A percentile compares a stretch with the other conserved stretches of the same genome.
Conservation (phyloP, 35 echinoderm and acorn worm species). For the Eucidaris tribuloides region DNA sequence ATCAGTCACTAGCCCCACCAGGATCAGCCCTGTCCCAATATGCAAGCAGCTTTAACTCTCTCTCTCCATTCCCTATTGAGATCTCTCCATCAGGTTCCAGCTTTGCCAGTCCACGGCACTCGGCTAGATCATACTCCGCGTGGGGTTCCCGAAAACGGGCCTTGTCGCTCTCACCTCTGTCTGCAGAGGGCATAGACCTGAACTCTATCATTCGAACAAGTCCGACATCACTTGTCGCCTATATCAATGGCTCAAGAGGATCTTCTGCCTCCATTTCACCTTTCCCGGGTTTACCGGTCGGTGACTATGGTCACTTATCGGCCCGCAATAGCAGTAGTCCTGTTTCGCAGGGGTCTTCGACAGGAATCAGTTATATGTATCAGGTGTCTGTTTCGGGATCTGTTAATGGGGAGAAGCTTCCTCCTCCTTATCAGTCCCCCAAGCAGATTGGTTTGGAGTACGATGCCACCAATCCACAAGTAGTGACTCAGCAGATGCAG, state of each 20-base stretch:
- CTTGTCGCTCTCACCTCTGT: conserved; percentile 87
- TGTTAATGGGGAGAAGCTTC: conserved; percentile 30
- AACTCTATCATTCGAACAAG: conserved; percentile 92
- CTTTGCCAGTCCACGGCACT: conserved; percentile 96
- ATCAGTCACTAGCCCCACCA: conserved; percentile 73
- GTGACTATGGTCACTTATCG: conserved; percentile 93
- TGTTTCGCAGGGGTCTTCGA: conserved; percentile 43
- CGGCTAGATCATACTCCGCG: conserved; percentile 82
- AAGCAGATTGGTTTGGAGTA: conserved; percentile 24
- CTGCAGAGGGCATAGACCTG: conserved; percentile 85
- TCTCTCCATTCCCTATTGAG: conserved; percentile 96
- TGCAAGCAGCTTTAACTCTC: conserved; percentile 90
- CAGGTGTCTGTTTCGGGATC: conserved; percentile 27
- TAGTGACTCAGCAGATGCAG: conserved; percentile 39
- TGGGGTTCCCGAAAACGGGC: conserved; percentile 77
- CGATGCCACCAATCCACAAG: neutral
- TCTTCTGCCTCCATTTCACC: conserved; percentile 94
- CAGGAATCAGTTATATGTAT: neutral
- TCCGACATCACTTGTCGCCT: conserved; percentile 95
- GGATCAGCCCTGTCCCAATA: conserved; percentile 96
- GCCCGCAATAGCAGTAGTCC: conserved; percentile 85
- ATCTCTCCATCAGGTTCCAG: conserved; percentile 94
- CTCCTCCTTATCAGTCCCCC: conserved; percentile 69
- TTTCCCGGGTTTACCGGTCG: conserved; percentile 59
- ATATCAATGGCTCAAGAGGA: conserved; percentile 90